phyloP scores from a whole-genome alignment of 2,113 vertebrate genomes.

The Hemichromis elongatus region DNA sequence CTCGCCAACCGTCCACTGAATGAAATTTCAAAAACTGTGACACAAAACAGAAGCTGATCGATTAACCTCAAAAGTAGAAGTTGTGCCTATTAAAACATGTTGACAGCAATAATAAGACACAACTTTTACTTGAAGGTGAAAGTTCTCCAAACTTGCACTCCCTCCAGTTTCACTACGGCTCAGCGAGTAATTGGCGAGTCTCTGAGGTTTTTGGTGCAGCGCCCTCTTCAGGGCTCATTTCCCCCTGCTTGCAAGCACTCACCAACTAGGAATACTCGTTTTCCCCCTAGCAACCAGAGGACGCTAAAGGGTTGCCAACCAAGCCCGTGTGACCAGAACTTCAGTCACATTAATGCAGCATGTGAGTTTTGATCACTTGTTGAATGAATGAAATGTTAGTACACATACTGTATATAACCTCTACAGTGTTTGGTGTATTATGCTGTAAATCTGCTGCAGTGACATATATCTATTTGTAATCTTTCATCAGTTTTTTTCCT shows the following conservation, averaged over 20 bases:
- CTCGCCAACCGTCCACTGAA: background rate
- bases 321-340: too few species aligned
- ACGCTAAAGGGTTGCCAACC: background rate
- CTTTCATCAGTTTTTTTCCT: background rate
- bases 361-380: background rate
- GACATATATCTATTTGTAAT: background rate
- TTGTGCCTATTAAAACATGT: background rate
- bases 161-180: background rate
- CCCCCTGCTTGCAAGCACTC: background rate
- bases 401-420: background rate
- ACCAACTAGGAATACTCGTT: background rate
- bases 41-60: background rate
- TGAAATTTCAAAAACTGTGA: background rate
- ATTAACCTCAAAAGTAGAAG: background rate
- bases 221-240: background rate
- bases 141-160: background rate
- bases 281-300: background rate
- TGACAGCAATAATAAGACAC: background rate
- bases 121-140: background rate
- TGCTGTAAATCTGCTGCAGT: background rate
- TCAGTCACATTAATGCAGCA: background rate
- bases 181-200: background rate
- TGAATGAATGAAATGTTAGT: background rate
- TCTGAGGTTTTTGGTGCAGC: background rate
- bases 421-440: background rate